These are phyloP conservation scores for Stomatorhinus ivindoensis DNA, from an alignment of 2,113 vertebrate genomes.

Conservation along the genomic window DNA sequence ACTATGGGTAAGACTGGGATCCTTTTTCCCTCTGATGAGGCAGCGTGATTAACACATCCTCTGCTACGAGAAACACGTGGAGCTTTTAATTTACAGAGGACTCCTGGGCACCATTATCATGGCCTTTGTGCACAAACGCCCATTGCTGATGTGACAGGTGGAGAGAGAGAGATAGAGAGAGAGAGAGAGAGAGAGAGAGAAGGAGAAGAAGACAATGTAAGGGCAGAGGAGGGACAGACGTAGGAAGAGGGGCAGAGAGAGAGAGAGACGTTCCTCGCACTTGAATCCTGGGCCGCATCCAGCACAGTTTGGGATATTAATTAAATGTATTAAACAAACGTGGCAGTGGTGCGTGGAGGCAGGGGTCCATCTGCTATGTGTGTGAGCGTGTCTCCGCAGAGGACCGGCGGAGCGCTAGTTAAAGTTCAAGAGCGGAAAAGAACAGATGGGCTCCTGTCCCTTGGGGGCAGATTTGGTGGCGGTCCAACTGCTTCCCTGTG, in stretches of 20 bases:
- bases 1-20: not conserved
- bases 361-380: constrained; percentile 75
- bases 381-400: constrained; percentile 69
- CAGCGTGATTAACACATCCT: constrained; percentile 51
- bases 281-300: constrained; percentile 58
- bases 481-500: constrained; percentile 69
- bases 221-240: constrained; percentile 34
- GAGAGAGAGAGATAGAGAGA: constrained; percentile 30
- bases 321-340: constrained; percentile 90
- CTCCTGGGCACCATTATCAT: constrained; percentile 57
- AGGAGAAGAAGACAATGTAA: constrained; percentile 37
- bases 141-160: constrained; percentile 56
- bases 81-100: constrained; percentile 59
- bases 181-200: constrained; percentile 43
- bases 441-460: constrained; percentile 80
- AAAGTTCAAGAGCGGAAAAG: constrained; percentile 68
- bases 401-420: constrained; percentile 69
- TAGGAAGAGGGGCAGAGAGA: constrained; percentile 41
- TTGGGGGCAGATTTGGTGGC: constrained; percentile 72
- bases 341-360: constrained; percentile 66
- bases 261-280: constrained; percentile 23
- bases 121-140: constrained; percentile 66
- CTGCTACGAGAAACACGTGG: constrained; percentile 51
- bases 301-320: constrained; percentile 75
- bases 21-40: not conserved